Conservation (phyloP, 2,888 invertebrate genomes). For the Caenorhabditis sp. region DNA sequence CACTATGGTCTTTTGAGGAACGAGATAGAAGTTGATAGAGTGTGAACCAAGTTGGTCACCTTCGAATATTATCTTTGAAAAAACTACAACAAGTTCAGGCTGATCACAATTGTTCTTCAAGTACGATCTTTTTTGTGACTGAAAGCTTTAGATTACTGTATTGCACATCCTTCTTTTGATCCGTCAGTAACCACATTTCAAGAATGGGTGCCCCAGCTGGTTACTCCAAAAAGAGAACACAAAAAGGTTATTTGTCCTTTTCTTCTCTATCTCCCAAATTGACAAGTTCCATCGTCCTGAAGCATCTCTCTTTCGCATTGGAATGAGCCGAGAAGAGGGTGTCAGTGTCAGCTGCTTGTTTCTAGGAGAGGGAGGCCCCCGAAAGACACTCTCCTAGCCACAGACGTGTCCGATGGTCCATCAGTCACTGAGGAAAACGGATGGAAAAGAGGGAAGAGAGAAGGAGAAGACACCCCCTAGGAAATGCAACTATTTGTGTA, state of each 20-base stretch:
- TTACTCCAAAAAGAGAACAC: constrained; percentile 7
- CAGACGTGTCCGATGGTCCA: constrained; percentile 59
- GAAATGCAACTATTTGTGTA: constrained; percentile 48
- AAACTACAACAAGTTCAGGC: too few species aligned
- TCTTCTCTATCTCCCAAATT: constrained; percentile 1
- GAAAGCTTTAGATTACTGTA: too few species aligned
- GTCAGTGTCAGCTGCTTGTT: constrained; percentile 40
- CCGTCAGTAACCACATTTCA: too few species aligned
- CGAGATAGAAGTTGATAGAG: too few species aligned
- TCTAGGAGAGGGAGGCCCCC: background rate
- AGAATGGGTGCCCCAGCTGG: too few species aligned
- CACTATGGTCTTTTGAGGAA: too few species aligned
- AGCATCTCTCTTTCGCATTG: constrained; percentile 13
- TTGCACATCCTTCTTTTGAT: too few species aligned
- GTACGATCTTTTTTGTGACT: too few species aligned
- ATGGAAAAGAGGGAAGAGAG: background rate
- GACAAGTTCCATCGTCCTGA: constrained; percentile 12
- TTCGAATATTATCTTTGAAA: too few species aligned
- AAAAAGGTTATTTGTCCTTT: constrained; percentile 26
- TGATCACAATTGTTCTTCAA: too few species aligned
- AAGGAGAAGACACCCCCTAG: constrained; percentile 27
- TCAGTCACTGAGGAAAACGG: constrained; percentile 40
- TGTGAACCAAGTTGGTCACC: too few species aligned
- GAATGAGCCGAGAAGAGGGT: constrained; percentile 34
- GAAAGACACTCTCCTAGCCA: constrained; percentile 32